Evolutionary conservation across 2,797 vertebrate species (phyloP), one percentile per base, ranked within the genome.

Genomic region (Hyperoplus immaculatus): DNA sequence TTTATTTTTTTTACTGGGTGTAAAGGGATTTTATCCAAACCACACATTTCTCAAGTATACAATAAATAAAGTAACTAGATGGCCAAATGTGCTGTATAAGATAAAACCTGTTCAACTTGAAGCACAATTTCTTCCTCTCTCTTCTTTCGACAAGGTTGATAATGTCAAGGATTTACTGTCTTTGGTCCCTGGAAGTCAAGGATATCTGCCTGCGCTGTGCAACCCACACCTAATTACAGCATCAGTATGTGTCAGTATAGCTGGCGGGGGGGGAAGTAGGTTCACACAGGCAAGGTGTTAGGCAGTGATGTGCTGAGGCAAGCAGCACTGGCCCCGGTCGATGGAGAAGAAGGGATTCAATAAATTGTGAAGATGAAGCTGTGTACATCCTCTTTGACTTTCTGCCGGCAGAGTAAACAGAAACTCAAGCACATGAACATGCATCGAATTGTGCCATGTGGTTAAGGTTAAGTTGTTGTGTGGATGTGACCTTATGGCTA

Each of bases 281-380:
- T 75, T 83, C 75, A 81, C 56, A 62, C 57, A 57, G 64, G 49
- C 81, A 82, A 89, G 87, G 87, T 92, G 85, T 80, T 65, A 51
- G 81, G 57, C 78, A 73, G 64, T 42, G 77, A 87, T 90, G 82
- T 88, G 88, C 90, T 90, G 85, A 89, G 80, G 82, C 64, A 84
- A 84, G 86, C 88, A 88, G 81, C 66, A 12, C 50, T 3, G 56
- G 58, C 38, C 80, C 61, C 10, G 41, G 6, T 43, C 42, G 45
- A 73, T 74, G 66, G 69, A 75, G 69, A 63, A 59, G 67, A 69
- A 72, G 71, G 14, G 46, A 71, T 83, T 87, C 80, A 85, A 72
- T 89, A 81, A 71, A 84, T 70, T 67, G 76, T 55, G 55, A 64
- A 61, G 73, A 79, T 56, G 64, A 75, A 80, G 65, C 55, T 64